These are phyloP conservation scores for Ostrea denselamellosa DNA, from an alignment of 1,140 invertebrate genomes.

Conservation along the genomic window DNA sequence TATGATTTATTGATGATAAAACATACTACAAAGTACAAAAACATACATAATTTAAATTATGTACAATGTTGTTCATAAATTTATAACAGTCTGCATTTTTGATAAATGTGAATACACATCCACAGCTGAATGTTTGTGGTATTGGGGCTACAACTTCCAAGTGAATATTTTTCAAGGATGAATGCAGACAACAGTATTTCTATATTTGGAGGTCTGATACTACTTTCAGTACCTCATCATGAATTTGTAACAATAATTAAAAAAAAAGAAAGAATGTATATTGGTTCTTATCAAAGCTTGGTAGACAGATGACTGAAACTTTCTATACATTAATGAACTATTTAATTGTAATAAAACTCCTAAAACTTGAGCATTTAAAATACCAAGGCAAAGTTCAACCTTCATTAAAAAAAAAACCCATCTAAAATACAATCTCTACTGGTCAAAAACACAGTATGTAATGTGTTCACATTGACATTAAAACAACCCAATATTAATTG, in stretches of 20 bases:
- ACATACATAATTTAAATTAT: background rate
- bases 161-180: background rate
- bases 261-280: too few species aligned
- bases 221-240: background rate
- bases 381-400: background rate
- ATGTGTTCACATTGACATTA: background rate
- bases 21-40: conserved; percentile 4
- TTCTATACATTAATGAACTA: too few species aligned
- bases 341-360: too few species aligned
- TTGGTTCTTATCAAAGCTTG: too few species aligned
- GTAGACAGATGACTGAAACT: too few species aligned
- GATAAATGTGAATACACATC: background rate
- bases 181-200: background rate
- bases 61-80: conserved; percentile 3
- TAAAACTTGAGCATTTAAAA: background rate
- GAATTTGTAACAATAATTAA: too few species aligned
- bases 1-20: background rate
- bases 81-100: background rate
- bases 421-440: background rate
- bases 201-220: background rate
- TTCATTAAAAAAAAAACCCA: background rate
- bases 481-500: background rate
- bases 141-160: background rate
- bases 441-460: background rate
- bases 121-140: background rate